Evolutionary conservation across 2,888 invertebrate genomes (phyloP), one percentile per base, ranked within the genome.

Genomic region (Eurytoma adleriae): DNA sequence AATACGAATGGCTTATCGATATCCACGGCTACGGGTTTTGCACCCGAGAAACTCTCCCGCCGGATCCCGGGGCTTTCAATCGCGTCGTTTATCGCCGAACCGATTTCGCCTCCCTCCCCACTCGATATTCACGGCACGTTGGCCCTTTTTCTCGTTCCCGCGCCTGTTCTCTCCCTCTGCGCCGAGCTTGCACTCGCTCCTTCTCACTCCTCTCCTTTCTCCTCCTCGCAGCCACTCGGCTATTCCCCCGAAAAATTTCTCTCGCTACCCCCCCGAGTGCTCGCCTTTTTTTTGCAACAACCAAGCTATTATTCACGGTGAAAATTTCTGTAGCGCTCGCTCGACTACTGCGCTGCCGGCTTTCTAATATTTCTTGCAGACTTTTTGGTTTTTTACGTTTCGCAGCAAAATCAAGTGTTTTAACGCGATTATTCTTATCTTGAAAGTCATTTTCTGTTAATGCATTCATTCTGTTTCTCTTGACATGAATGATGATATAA

Each of bases 111-210:
- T 62, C 30, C 84, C 81, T 82, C 80, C 84, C 85, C 84, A 87
- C 87, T 87, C 85, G 84, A 87, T 87, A 88, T 87, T 87, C 88
- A 87, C 85, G 86, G 85, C 85, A 86, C 86, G 86, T 87, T 84
- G 81, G 81, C 78, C 84, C 72, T 85, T 75, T 76, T 82, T 80
- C 83, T 83, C 74, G 52, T 78, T 76, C 56, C 74, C 72, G 27
- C 78, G 79, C 52, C 80, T 79, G 27, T 61, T 68, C 75, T 71
- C 80, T 71, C 80, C 75, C 77, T 73, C 74, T 62, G n/a, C n/a
- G 24, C 50, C 20, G 52, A 24, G 30, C 75, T 72, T 77, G 67
- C 68, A 70, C 75, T 78, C 40, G 4, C 67, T 30, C 78, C 73
- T 69, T 76, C 69, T 79, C 30, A 52, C 20, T n/a, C 54, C 67